Percentiles rank a stretch among this genome's conserved stretches.
These are phyloP conservation scores for Leptoteleia sp. DNA, from an alignment of 1,140 invertebrate genomes.

Conservation along the genomic window DNA sequence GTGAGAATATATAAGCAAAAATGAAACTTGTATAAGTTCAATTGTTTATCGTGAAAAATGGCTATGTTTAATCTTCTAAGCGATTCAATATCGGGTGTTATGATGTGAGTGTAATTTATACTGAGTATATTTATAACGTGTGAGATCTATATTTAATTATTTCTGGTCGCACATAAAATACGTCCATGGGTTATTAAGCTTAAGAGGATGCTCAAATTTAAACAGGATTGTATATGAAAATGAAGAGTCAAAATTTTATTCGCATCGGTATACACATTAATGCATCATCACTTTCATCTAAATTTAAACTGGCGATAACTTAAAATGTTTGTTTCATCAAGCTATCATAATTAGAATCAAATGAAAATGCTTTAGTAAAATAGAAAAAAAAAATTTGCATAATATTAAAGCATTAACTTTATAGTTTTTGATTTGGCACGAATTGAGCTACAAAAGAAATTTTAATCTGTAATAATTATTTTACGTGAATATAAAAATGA, in stretches of 20 bases:
- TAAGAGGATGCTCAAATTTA: conserved; percentile 22
- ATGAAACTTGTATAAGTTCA: too few relatives aligned
- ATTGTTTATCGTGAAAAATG: background rate
- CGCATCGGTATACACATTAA: conserved; percentile 1
- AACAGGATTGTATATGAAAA: conserved; percentile 17
- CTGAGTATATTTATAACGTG: conserved; percentile 30
- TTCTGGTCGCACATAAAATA: conserved; percentile 26
- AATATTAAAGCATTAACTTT: too few relatives aligned
- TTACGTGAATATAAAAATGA: too few relatives aligned
- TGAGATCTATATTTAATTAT: conserved; percentile 53
- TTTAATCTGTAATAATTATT: too few relatives aligned
- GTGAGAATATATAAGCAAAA: too few relatives aligned
- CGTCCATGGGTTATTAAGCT: conserved; percentile 29
- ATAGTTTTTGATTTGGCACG: too few relatives aligned
- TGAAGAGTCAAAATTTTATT: conserved; percentile 42
- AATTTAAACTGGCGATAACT: too few relatives aligned
- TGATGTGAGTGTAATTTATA: conserved; percentile 23
- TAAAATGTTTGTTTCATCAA: too few relatives aligned
- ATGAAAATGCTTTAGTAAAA: too few relatives aligned
- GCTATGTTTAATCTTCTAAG: background rate
- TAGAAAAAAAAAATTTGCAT: too few relatives aligned
- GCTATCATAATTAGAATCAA: too few relatives aligned
- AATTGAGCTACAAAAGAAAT: too few relatives aligned
- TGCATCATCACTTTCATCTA: background rate
- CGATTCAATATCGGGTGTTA: conserved; percentile 13